Evolutionary conservation across 2,113 vertebrate species (phyloP), one percentile per base, ranked within the genome.

Genomic region (Hippopotamus amphibius): DNA sequence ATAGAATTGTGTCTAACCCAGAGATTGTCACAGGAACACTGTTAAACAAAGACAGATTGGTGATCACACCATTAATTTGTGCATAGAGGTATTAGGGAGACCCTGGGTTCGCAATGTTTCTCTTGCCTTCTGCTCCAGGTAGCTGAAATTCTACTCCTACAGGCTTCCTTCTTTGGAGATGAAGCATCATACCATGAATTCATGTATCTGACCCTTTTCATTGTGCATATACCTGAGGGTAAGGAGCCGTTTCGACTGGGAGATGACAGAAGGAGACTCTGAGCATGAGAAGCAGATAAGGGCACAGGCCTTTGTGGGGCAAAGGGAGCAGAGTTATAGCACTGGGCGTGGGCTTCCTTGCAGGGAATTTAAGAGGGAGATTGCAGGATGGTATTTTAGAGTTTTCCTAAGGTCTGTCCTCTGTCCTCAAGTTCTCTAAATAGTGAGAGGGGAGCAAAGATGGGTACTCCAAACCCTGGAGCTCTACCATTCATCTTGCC

Each of bases 261-360:
- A n/a, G 41, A 43, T 79, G 17, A 72, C 22, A 61, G n/a, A 53
- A 65, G 19, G 43, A n/a, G 33, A 22, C 46, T 88, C 61, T 82
- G 63, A 76, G 61, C 30, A 21, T 24, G 5, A 61, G 37, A 50
- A 26, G 11, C n/a, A 57, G 28, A 5, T 28, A 50, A 65, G 24
- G 46, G 53, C 8, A 50, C 26, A 16, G 17, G n/a, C 7, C 33
- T 37, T 28, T 13, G 15, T 37, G 13, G 5, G 22, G 10, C 9
- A 21, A 22, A 55, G 57, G 2, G 53, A 19, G 5, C 2, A 12
- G 26, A 0, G 2, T n/a, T 46, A 46, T 19, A 43, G 19, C 7
- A 3, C 1, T 24, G 59, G 7, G 5, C 30, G 7, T 0, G 6
- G 1, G 15, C 9, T 53, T 53, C n/a, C 57, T 30, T 37, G 28